Conservation (phyloP, 2,797 vertebrate species). For the Dallia pectoralis region DNA sequence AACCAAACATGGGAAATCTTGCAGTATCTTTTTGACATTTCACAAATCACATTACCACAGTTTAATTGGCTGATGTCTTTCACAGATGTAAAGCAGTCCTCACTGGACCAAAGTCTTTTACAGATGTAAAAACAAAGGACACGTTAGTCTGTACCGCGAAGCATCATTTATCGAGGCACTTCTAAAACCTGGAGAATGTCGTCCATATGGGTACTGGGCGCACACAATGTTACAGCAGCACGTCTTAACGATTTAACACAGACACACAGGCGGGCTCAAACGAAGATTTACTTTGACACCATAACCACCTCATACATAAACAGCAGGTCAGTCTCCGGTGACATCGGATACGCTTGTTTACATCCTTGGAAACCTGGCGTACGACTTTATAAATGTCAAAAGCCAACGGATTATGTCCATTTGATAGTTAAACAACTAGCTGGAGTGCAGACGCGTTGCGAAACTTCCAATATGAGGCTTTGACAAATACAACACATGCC, state of each 20-base stretch:
- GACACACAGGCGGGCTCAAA: conserved; percentile 7
- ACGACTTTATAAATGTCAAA: conserved; percentile 27
- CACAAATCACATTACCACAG: conserved; percentile 33
- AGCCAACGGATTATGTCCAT: conserved; percentile 11
- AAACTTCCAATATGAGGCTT: conserved; percentile 42
- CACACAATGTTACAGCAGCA: conserved; percentile 52
- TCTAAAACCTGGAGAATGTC: conserved; percentile 34
- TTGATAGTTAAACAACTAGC: conserved; percentile 32
- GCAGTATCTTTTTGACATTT: no score
- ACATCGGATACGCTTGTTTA: conserved; percentile 46
- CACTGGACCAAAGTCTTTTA: conserved; percentile 20
- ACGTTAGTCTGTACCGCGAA: conserved; percentile 40
- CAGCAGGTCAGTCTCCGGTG: conserved; percentile 20
- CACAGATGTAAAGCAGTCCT: conserved; percentile 50
- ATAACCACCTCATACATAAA: conserved; percentile 33
- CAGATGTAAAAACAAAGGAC: conserved; percentile 48
- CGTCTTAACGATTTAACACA: conserved; percentile 41
- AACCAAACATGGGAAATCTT: no score
- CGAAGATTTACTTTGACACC: conserved; percentile 41
- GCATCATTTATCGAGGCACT: conserved; percentile 52
- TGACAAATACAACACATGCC: conserved; percentile 43
- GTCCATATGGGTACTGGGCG: conserved; percentile 45
- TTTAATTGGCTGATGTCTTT: conserved; percentile 42
- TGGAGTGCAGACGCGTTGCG: conserved; percentile 5
- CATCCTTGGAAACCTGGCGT: conserved; percentile 22